Evolutionary conservation across 2,797 vertebrate genomes (phyloP).

Genomic region (Phaenicophaeus curvirostris): DNA sequence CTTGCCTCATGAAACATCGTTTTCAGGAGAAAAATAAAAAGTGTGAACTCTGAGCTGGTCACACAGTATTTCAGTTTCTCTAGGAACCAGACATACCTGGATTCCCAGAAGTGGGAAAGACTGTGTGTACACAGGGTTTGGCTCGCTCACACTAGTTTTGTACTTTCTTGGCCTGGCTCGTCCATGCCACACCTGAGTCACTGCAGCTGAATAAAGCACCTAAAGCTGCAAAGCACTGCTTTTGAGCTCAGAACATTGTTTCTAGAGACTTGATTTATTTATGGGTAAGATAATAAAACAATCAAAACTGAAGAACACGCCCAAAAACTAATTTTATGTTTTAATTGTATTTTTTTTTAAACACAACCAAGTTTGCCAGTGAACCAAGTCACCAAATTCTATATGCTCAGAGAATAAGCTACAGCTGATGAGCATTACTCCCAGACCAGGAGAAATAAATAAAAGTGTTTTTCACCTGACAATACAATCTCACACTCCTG

Average conservation of each 20-base stretch:
- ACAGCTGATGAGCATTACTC: neutral
- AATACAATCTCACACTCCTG: neutral
- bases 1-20: constrained; percentile 70
- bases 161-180: neutral
- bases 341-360: neutral
- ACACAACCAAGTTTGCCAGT: neutral
- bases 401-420: neutral
- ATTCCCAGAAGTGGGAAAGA: constrained; percentile 48
- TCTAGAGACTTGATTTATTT: neutral
- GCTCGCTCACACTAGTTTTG: neutral
- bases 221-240: neutral
- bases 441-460: neutral
- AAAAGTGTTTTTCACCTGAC: neutral
- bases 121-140: neutral
- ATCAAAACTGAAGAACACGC: neutral
- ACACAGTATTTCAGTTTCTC: constrained; percentile 10
- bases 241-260: neutral
- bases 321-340: neutral
- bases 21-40: constrained; percentile 68
- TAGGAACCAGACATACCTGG: neutral
- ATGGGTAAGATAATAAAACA: neutral
- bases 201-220: neutral
- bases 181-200: neutral
- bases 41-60: constrained; percentile 19
- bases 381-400: neutral